A percentile compares a stretch with the other conserved stretches of the same genome.
Evolutionary conservation across 2,888 invertebrate species (phyloP).

Genomic region (Galerucella calmariensis): DNA sequence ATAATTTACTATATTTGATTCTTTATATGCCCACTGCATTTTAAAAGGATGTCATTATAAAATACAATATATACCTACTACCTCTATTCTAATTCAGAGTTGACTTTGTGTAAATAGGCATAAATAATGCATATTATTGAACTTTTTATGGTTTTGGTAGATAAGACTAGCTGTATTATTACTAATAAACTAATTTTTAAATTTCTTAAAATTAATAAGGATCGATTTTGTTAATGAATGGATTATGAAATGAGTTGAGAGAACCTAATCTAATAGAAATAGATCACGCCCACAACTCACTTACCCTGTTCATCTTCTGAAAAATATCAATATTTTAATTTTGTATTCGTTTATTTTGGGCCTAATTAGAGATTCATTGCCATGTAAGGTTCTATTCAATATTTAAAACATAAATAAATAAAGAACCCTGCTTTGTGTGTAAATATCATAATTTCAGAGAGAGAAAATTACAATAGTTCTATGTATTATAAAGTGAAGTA

Average conservation of each 20-base stretch:
- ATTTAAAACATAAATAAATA: background rate
- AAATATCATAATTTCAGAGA: too few relatives aligned
- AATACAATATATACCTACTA: too few relatives aligned
- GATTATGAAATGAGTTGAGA: conserved; percentile 51
- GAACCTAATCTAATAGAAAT: conserved; percentile 53
- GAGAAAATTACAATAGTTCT: too few relatives aligned
- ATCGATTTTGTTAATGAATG: conserved; percentile 38
- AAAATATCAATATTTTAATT: conserved; percentile 55
- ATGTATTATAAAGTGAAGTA: too few relatives aligned
- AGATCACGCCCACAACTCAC: conserved; percentile 60
- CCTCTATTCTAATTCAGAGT: too few relatives aligned
- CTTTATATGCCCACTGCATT: too few relatives aligned
- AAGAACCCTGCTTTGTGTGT: too few relatives aligned
- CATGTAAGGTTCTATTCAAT: conserved; percentile 27
- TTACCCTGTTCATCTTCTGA: conserved; percentile 66
- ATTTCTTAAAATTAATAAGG: background rate
- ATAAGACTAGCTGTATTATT: background rate
- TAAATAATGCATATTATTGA: too few relatives aligned
- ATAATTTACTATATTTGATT: too few relatives aligned
- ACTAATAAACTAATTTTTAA: conserved; percentile 3
- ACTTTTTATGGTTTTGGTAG: too few relatives aligned
- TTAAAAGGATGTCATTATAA: too few relatives aligned
- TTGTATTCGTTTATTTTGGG: conserved; percentile 6
- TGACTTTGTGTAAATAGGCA: too few relatives aligned
- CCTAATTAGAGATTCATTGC: conserved; percentile 13